Evolutionary conservation across 2,888 invertebrate genomes (phyloP), one percentile per base, ranked within the genome.

Genomic region (Chirona hameri): DNA sequence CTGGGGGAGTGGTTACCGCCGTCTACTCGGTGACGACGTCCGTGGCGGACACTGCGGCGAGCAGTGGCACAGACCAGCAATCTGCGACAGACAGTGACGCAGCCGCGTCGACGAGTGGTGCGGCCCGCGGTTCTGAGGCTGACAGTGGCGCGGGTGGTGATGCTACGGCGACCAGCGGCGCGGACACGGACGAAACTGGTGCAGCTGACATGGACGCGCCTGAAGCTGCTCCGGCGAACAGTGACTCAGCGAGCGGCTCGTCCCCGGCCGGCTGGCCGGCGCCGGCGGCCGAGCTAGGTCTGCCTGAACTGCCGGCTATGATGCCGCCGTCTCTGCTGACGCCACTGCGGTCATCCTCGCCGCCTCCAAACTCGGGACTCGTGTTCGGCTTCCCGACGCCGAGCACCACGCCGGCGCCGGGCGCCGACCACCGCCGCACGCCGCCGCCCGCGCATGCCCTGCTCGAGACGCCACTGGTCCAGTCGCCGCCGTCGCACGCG

Each of bases 311-410:
- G 76, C 46, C 76, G 9, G 24, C 39, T 7, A 76, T 76, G 76
- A 5, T 76, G 46, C 46, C 76, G 39, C 76, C 76, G 24, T 39
- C 46, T 39, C 76, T 76, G 76, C 14, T 76, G 76, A 76, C 76
- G 9, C 76, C 76, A 0, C 76, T 52, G 52, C 5, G 76, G 10
- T 39, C 39, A 4, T 18, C 18, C 46, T 76, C 76, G 24, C 76
- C 65, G 60, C 60, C 60, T 14, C 7, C 60, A 5, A 27, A 65
- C n/a, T 10, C 65, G 5, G 52, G 52, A 12, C 65, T 65, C 27
- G n/a, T 39, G 39, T 46, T 76, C 10, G 76, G 76, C 24, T 76
- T 76, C 76, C 76, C 76, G 39, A 46, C 76, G 21, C 76, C 76
- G 46, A 18, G 5, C 9, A 14, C 4, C 5, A 39, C 31, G 21